Conservation (phyloP, 2,888 invertebrate species). For the Argyra leucocephala region DNA sequence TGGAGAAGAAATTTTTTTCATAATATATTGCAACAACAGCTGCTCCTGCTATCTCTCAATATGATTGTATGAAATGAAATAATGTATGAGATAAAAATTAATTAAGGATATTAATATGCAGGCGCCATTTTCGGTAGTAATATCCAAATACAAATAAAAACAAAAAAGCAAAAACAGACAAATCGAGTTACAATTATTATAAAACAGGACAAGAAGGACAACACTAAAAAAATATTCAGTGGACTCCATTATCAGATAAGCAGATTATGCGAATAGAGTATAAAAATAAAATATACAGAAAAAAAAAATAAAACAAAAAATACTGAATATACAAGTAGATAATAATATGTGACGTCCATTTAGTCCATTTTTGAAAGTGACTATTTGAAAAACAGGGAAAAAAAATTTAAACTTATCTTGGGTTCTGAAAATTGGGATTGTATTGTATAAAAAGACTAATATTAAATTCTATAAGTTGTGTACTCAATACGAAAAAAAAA, state of each 20-base stretch:
- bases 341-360: too few relatives aligned
- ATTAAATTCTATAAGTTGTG: too few relatives aligned
- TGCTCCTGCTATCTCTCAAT: neutral
- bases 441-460: too few relatives aligned
- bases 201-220: too few relatives aligned
- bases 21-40: neutral
- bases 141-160: neutral
- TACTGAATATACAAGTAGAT: too few relatives aligned
- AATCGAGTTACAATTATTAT: too few relatives aligned
- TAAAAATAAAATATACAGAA: neutral
- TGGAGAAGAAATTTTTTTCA: neutral
- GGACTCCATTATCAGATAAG: slow-evolving; percentile 3
- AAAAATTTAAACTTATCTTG: too few relatives aligned
- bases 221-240: neutral
- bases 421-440: too few relatives aligned
- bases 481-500: too few relatives aligned
- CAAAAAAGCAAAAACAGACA: neutral
- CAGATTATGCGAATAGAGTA: neutral
- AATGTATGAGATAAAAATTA: slow-evolving; percentile 1
- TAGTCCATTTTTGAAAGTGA: too few relatives aligned
- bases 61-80: neutral
- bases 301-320: too few relatives aligned
- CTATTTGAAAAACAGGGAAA: too few relatives aligned
- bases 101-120: slow-evolving; percentile 3
- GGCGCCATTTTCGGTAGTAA: neutral